Evolutionary conservation across 1,140 invertebrate species (phyloP).

Genomic region (Ectropis grisescens): DNA sequence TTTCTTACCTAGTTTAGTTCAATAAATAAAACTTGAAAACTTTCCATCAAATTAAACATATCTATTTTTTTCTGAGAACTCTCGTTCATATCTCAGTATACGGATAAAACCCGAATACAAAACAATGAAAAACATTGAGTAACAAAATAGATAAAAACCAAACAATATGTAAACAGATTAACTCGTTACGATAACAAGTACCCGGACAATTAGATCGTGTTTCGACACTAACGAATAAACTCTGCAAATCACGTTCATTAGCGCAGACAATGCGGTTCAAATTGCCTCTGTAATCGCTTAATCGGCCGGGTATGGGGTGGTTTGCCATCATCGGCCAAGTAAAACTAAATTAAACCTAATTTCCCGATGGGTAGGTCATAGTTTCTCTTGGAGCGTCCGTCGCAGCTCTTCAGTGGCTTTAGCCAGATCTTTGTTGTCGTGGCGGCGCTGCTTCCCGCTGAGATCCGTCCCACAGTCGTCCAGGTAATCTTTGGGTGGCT

Average conservation of each 20-base stretch:
- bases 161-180: background rate
- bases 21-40: no score
- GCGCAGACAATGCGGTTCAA: constrained; percentile 8
- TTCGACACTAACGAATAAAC: constrained; percentile 3
- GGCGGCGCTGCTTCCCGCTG: constrained; percentile 42
- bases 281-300: constrained; percentile 14
- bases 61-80: no score
- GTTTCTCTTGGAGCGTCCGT: constrained; percentile 79
- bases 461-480: constrained; percentile 61
- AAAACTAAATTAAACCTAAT: constrained; percentile 21
- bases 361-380: constrained; percentile 63
- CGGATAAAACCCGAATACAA: no score
- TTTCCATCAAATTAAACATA: no score
- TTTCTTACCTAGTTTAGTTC: no score
- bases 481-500: constrained; percentile 78
- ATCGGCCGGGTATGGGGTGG: constrained; percentile 7
- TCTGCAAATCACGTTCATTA: constrained; percentile 17
- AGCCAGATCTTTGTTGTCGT: constrained; percentile 70
- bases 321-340: constrained; percentile 15
- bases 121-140: no score
- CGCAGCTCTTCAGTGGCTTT: constrained; percentile 82
- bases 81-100: no score
- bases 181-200: constrained; percentile 6
- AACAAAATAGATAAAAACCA: background rate
- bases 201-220: constrained; percentile 8